Evolutionary conservation across 2,797 vertebrate species (phyloP), one percentile per base, ranked within the genome.

Genomic region (Sternotherus odoratus): DNA sequence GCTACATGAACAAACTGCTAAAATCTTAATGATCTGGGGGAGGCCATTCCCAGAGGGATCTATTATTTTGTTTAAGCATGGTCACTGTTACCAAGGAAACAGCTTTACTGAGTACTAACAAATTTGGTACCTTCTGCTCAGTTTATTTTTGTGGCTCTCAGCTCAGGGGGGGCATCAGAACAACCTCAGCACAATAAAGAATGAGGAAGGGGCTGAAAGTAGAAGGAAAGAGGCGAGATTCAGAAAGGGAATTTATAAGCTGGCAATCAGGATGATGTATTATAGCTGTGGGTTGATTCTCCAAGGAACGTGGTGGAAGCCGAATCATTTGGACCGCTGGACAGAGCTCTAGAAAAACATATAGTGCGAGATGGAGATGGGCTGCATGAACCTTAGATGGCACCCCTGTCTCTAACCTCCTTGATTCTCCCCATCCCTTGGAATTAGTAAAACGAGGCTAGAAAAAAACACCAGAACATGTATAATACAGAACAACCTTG

Each of bases 151-250:
- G 74, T 0, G 1, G 46, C 48, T 79, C 51, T 79, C 51, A 36
- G 9, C 33, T 39, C 53, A 60, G 4, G 48, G 87, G 81, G 93
- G 85, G 66, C 54, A 77, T 51, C 39, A 60, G 69, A 39, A 88
- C 82, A 94, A 57, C 36, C 49, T 74, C 19, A 48, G 36, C 39
- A 79, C 50, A 53, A 39, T 36, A 90, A 91, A 77, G 78, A 90
- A 86, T 23, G 77, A 93, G 36, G 78, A 19, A 88, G 60, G 51
- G 30, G 6, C 57, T 60, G 63, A 17, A 39, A 26, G 8, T 10
- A 23, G 8, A 93, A 94, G 82, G 54, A 87, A 69, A 21, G 77
- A 89, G 77, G 48, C 15, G 57, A 89, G 95, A 94, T 83, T 50
- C 66, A 79, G 48, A 82, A 54, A 17, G 30, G 48, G 82, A 33